phyloP scores from a whole-genome alignment of 1,140 invertebrate species.

The Drosophila ananassae region DNA sequence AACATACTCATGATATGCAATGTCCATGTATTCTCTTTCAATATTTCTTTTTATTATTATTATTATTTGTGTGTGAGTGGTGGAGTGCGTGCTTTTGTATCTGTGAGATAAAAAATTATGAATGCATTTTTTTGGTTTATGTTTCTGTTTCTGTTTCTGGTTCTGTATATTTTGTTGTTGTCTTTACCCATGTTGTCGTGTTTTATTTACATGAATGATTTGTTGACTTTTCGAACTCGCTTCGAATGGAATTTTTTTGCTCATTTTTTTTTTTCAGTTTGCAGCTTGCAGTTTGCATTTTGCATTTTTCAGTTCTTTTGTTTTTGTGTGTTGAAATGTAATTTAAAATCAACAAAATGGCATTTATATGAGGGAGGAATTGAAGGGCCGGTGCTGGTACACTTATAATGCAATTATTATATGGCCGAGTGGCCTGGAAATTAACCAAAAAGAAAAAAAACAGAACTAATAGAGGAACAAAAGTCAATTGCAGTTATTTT shows the following conservation, averaged over 20 bases:
- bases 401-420: slow-evolving; percentile 36
- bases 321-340: slow-evolving; percentile 39
- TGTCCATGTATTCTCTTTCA: slow-evolving; percentile 18
- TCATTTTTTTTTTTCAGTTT: background rate
- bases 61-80: slow-evolving; percentile 13
- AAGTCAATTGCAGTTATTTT: slow-evolving; percentile 9
- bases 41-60: slow-evolving; percentile 18
- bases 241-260: background rate
- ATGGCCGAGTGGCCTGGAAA: slow-evolving; percentile 2
- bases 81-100: slow-evolving; percentile 16
- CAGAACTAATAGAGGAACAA: background rate
- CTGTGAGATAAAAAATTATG: slow-evolving; percentile 40
- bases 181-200: slow-evolving; percentile 42
- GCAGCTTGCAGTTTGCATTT: slow-evolving; percentile 2
- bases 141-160: slow-evolving; percentile 19
- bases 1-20: slow-evolving; percentile 49
- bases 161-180: slow-evolving; percentile 29
- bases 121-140: slow-evolving; percentile 26
- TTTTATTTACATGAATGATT: slow-evolving; percentile 70
- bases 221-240: slow-evolving; percentile 59
- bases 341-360: slow-evolving; percentile 49
- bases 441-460: slow-evolving; percentile 4
- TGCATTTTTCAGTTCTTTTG: slow-evolving; percentile 12
- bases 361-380: slow-evolving; percentile 26
- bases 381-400: background rate